A percentile compares a stretch with the other conserved stretches of the same genome.
Evolutionary conservation across 92 coral and sea anemone species (phyloP).

Genomic region (Porites divaricata): DNA sequence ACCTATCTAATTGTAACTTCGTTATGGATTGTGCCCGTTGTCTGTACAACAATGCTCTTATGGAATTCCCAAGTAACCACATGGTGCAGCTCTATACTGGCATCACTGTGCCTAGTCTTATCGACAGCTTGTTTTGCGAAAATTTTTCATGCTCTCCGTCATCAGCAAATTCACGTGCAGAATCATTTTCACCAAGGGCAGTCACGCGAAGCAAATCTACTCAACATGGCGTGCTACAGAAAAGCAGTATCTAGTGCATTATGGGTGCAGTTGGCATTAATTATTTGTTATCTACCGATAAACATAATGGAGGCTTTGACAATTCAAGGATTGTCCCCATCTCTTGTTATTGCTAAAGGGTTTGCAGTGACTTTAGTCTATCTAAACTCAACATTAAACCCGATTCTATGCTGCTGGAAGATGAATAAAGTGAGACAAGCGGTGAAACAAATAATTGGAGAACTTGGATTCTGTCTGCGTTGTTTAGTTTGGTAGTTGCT

Average conservation of each 20-base stretch:
- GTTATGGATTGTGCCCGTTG: neutral
- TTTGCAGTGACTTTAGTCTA: neutral
- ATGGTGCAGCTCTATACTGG: neutral
- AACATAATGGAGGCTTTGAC: neutral
- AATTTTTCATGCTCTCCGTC: neutral
- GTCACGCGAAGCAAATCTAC: neutral
- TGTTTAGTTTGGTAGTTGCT: too few relatives aligned
- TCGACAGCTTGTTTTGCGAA: neutral
- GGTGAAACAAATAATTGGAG: neutral
- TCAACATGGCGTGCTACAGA: conserved; percentile 28
- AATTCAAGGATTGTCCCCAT: neutral
- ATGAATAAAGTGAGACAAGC: neutral
- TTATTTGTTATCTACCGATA: neutral
- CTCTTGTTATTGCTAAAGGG: too few relatives aligned
- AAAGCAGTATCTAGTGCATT: conserved; percentile 12
- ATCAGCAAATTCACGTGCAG: neutral
- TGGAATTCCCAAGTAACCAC: neutral
- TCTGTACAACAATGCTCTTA: neutral
- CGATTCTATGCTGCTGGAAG: neutral
- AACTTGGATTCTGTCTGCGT: neutral
- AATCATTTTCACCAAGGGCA: neutral
- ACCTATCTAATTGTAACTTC: neutral
- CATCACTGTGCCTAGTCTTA: neutral
- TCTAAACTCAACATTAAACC: neutral
- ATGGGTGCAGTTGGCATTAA: conserved; percentile 3